Evolutionary conservation across 2,888 invertebrate genomes (phyloP).

Genomic region (Thecophora atra): DNA sequence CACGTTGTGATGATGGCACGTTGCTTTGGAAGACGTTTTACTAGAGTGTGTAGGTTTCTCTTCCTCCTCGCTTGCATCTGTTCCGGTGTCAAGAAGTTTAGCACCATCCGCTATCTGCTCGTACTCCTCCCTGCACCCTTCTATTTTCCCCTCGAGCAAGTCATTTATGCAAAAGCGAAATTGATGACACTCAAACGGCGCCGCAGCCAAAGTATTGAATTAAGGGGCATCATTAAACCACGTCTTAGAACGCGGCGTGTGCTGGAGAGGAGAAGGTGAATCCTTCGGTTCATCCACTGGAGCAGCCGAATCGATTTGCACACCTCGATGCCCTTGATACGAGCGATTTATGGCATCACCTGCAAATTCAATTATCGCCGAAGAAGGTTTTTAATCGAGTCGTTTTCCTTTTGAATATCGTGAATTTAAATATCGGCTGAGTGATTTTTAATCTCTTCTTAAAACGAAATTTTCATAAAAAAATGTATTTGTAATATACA

Average conservation of each 20-base stretch:
- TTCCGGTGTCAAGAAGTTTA: too few relatives aligned
- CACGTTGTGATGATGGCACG: too few relatives aligned
- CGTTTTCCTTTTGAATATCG: neutral
- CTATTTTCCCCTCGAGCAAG: neutral
- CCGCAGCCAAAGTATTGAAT: neutral
- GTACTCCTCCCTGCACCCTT: neutral
- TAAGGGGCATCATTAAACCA: constrained; percentile 14
- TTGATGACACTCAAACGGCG: constrained; percentile 24
- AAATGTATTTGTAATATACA: too few relatives aligned
- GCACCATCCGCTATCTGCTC: too few relatives aligned
- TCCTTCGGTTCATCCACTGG: neutral
- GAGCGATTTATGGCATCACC: constrained; percentile 17
- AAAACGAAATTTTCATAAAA: neutral
- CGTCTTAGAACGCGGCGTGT: neutral
- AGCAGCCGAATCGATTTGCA: neutral
- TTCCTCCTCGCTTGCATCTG: too few relatives aligned
- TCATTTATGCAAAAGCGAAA: constrained; percentile 13
- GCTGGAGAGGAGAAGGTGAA: neutral
- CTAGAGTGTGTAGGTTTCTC: too few relatives aligned
- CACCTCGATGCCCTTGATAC: neutral
- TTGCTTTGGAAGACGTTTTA: too few relatives aligned
- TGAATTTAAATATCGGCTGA: too few relatives aligned
- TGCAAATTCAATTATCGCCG: constrained; percentile 30
- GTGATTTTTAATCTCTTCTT: neutral
- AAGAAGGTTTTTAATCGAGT: neutral